These are phyloP conservation scores for Marmota flaviventris DNA, from an alignment of 2,113 vertebrate species.

Conservation along the genomic window DNA sequence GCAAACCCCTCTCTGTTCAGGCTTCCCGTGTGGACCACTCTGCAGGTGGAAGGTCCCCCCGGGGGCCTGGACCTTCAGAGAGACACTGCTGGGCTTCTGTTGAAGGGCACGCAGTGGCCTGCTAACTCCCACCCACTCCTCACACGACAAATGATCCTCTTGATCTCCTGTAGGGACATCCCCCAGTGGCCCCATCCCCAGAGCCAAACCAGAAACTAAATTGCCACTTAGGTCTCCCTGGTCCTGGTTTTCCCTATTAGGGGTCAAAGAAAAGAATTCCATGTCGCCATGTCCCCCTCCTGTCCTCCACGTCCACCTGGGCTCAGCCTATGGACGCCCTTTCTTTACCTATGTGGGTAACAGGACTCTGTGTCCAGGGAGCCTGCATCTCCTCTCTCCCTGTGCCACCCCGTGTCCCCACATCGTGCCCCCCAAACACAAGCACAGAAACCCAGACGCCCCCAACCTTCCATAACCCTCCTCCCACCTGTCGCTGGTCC, in stretches of 20 bases:
- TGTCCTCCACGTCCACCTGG: background rate
- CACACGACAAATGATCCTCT: background rate
- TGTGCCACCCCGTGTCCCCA: fast-evolving
- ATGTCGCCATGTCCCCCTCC: fast-evolving
- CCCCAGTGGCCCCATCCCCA: background rate
- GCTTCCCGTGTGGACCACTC: background rate
- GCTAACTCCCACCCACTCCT: background rate
- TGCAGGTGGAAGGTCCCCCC: background rate
- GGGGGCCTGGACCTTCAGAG: background rate
- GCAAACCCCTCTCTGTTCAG: background rate
- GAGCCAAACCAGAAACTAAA: background rate
- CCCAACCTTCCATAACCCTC: fast-evolving
- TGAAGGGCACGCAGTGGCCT: background rate
- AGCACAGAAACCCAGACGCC: background rate
- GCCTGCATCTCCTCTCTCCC: background rate
- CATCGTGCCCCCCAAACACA: fast-evolving
- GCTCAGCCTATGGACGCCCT: background rate
- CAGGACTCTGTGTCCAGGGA: background rate
- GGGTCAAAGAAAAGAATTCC: background rate
- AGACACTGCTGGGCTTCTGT: background rate
- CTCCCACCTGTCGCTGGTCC: fast-evolving
- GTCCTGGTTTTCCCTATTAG: background rate
- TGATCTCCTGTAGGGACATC: background rate
- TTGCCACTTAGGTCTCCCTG: background rate
- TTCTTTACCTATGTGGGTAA: background rate